Conservation (phyloP, 1,140 invertebrate genomes). For the Drosophila nebulosa region DNA sequence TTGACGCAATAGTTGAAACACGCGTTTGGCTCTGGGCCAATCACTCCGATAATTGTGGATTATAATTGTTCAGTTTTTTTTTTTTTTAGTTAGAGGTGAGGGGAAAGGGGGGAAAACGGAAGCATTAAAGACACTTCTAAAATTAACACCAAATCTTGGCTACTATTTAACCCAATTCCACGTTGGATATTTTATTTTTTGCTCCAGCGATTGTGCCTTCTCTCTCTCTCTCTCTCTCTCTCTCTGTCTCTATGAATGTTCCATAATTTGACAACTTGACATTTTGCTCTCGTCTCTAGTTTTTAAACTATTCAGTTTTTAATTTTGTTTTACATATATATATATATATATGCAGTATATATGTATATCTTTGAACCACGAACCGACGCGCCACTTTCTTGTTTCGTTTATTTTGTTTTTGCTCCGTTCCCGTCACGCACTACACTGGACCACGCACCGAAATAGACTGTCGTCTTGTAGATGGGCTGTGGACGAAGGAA, state of each 20-base stretch:
- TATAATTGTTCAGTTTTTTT: slow-evolving; percentile 54
- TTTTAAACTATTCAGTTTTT: not conserved
- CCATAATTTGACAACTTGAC: slow-evolving; percentile 67
- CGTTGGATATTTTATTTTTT: slow-evolving; percentile 4
- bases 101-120: not conserved
- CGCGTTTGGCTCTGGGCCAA: slow-evolving; percentile 67
- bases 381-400: slow-evolving; percentile 5
- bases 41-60: slow-evolving; percentile 49
- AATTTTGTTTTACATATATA: slow-evolving; percentile 11
- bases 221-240: slow-evolving; percentile 5
- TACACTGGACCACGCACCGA: slow-evolving; percentile 77
- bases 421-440: slow-evolving; percentile 40
- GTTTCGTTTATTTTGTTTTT: not conserved
- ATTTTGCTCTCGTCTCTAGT: slow-evolving; percentile 31
- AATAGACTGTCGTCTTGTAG: slow-evolving; percentile 63
- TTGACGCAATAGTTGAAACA: slow-evolving; percentile 66
- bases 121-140: slow-evolving; percentile 40
- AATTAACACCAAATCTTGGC: slow-evolving; percentile 33
- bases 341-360: slow-evolving; percentile 17
- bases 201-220: slow-evolving; percentile 44
- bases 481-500: not conserved
- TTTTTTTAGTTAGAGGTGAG: slow-evolving; percentile 6
- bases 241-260: slow-evolving; percentile 26
- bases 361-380: slow-evolving; percentile 14
- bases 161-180: slow-evolving; percentile 56